phyloP scores from a whole-genome alignment of 2,797 vertebrate species.

The Hafferia zeledoni region DNA sequence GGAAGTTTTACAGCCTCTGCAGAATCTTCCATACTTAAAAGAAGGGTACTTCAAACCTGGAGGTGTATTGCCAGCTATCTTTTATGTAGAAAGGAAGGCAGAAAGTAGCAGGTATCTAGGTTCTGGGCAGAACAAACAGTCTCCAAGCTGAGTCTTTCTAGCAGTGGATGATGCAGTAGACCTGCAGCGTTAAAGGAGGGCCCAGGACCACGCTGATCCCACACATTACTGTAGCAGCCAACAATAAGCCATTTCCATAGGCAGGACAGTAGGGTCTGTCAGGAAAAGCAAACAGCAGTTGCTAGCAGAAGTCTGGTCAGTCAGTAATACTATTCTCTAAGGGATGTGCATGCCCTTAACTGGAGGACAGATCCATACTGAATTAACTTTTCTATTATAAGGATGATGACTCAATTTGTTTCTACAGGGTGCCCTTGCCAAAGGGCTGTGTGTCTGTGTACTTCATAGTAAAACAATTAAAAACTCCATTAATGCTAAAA shows the following conservation, averaged over 20 bases:
- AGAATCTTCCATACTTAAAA: background rate
- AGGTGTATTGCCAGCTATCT: rapidly evolving
- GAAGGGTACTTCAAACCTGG: background rate
- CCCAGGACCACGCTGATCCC: slow-evolving; percentile 62
- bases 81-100: background rate
- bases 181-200: slow-evolving; percentile 43
- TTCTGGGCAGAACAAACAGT: background rate
- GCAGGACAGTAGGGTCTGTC: slow-evolving; percentile 30
- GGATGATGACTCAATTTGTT: slow-evolving; percentile 31
- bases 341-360: background rate
- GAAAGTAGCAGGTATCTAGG: background rate
- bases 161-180: slow-evolving; percentile 30
- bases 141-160: background rate
- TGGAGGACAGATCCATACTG: slow-evolving; percentile 14
- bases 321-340: background rate
- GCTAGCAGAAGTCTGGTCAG: background rate
- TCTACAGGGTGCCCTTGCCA: slow-evolving; percentile 25
- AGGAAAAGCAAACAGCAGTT: background rate
- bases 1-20: background rate
- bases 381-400: slow-evolving; percentile 42
- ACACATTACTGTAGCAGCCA: slow-evolving; percentile 55
- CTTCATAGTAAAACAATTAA: slow-evolving; percentile 24
- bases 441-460: background rate
- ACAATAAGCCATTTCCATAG: slow-evolving; percentile 39
- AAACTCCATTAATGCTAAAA: background rate